Base-by-base conservation (phyloP, 2,113 vertebrate species). In the Oreochromis spilurus region DNA sequence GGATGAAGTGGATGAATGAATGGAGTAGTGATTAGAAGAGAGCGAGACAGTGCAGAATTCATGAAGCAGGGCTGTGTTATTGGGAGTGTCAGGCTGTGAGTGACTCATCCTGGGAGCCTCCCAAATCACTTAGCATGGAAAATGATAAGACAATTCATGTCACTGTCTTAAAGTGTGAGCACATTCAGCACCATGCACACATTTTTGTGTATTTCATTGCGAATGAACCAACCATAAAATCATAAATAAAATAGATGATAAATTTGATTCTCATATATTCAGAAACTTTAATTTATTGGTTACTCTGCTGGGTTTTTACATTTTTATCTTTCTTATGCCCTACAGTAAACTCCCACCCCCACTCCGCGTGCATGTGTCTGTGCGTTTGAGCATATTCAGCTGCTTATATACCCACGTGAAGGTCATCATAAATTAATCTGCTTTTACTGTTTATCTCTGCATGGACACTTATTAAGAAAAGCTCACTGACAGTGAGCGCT, bases 1-100 rank as follows among this genome's bases (percentile, higher is more conserved):
- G 5, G 75, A 89, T 87, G 83, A 87, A 86, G 11, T 78, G 55
- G 79, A 77, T 84, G 84, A 84, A 86, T 75, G 85, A 87, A 79
- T 78, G 9, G 40, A 70, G 55, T 14, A 29, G 54, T 36, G 26
- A 72, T n/a, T 40, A 9, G 54, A 65, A 50, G 36, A 54, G 10
- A 86, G 54, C 11, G 9, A 55, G 57, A 31, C n/a, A 13, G 53
- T 50, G 55, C 45, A 62, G 62, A 79, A 87, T 85, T 80, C 83
- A 84, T 85, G 83, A 85, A 87, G 81, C 48, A 84, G 82, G 36
- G 82, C 24, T 36, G 57, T 82, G 85, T 87, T 86, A 85, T 87
- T 91, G 79, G 70, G 72, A n/a, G 40, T 78, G 70, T 85, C 65
- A 79, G 36, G n/a, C 54, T 77, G 54, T 10, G 21, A 84, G 84